Conservation (phyloP, 2,888 invertebrate genomes). For the Drosophila neutralis region DNA sequence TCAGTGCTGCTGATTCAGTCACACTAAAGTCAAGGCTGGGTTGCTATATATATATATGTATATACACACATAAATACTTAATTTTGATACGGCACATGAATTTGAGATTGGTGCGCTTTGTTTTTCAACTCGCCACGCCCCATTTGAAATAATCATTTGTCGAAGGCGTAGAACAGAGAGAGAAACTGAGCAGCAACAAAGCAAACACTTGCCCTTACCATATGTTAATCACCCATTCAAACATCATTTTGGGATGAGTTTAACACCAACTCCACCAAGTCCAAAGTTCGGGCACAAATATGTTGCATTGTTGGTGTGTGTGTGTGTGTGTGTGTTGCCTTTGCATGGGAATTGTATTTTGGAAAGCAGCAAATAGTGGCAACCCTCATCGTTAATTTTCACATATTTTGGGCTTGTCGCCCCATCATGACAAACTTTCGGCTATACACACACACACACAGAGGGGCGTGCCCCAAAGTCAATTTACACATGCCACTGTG, state of each 20-base stretch:
- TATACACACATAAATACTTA: background rate
- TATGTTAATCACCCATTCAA: conserved; percentile 75
- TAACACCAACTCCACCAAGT: conserved; percentile 45
- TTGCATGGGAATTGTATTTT: conserved; percentile 61
- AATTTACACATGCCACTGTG: conserved; percentile 61
- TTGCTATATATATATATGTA: background rate
- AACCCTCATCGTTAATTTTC: conserved; percentile 65
- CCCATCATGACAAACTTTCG: conserved; percentile 27
- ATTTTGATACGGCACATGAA: conserved; percentile 4
- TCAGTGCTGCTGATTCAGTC: conserved; percentile 37
- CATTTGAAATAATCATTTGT: conserved; percentile 29
- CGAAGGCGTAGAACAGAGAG: conserved; percentile 5
- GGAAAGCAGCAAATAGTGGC: conserved; percentile 61
- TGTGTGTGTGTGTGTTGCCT: conserved; percentile 25
- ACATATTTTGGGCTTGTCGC: conserved; percentile 40
- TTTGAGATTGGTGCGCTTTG: conserved; percentile 19
- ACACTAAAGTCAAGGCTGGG: background rate
- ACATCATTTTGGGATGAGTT: conserved; percentile 59
- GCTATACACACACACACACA: conserved; percentile 15
- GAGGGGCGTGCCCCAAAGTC: conserved; percentile 61
- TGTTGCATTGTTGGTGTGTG: conserved; percentile 41
- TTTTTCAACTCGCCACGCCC: conserved; percentile 19
- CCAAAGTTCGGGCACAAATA: conserved; percentile 33
- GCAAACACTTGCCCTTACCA: conserved; percentile 40
- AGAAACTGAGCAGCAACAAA: conserved; percentile 21